phyloP scores from a whole-genome alignment of 1,140 invertebrate genomes.

The Ganaspis sp. region DNA sequence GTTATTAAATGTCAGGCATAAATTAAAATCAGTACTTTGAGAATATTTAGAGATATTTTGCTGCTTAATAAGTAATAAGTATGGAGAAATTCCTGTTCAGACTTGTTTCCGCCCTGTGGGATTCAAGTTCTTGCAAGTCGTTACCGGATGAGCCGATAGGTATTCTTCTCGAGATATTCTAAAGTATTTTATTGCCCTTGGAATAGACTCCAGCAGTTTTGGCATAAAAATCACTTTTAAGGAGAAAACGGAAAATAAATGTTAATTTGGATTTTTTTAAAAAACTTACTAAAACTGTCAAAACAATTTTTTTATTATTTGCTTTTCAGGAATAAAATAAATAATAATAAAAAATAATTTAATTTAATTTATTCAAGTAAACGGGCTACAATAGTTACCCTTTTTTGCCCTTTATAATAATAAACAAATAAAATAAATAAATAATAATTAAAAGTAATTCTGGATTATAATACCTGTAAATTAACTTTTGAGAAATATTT shows the following conservation, averaged over 20 bases:
- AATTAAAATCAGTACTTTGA: constrained; percentile 10
- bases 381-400: too few relatives aligned
- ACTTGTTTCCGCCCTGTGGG: constrained; percentile 24
- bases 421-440: too few relatives aligned
- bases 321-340: too few relatives aligned
- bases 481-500: too few relatives aligned
- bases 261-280: too few relatives aligned
- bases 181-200: not conserved
- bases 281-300: too few relatives aligned
- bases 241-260: not conserved
- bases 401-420: too few relatives aligned
- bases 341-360: too few relatives aligned
- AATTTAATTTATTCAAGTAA: too few relatives aligned
- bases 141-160: not conserved
- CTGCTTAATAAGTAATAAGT: constrained; percentile 22
- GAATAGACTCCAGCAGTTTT: not conserved
- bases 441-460: too few relatives aligned
- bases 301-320: not conserved
- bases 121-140: not conserved
- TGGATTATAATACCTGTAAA: too few relatives aligned
- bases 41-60: not conserved
- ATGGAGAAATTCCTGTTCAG: constrained; percentile 12
- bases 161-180: constrained; percentile 14
- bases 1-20: not conserved
- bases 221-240: not conserved